These are phyloP conservation scores for Chymomyza caudatula DNA, from an alignment of 2,888 invertebrate genomes.

Conservation along the genomic window DNA sequence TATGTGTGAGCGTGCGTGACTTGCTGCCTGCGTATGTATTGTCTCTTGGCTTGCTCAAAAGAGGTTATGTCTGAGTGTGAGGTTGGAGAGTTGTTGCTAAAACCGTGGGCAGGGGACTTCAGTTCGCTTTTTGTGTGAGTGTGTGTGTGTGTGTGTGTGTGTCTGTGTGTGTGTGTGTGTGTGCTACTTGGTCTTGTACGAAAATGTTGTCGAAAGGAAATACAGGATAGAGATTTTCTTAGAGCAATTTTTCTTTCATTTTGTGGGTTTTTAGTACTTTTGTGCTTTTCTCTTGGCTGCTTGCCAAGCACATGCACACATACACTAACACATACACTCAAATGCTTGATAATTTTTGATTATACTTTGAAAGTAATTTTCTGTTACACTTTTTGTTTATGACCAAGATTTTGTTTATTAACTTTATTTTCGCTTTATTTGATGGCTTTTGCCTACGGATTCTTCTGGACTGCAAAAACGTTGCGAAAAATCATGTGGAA, in stretches of 20 bases:
- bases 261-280: slow-evolving; percentile 22
- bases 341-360: neutral
- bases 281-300: slow-evolving; percentile 50
- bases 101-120: slow-evolving; percentile 18
- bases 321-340: slow-evolving; percentile 14
- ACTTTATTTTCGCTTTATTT: neutral
- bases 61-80: slow-evolving; percentile 12
- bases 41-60: slow-evolving; percentile 22
- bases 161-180: too few relatives aligned
- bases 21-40: slow-evolving; percentile 14
- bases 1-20: slow-evolving; percentile 19
- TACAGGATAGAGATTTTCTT: slow-evolving; percentile 72
- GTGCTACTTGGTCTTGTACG: too few relatives aligned
- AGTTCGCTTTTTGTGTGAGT: slow-evolving; percentile 62
- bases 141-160: too few relatives aligned
- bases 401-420: neutral
- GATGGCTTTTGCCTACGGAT: neutral
- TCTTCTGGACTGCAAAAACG: slow-evolving; percentile 28
- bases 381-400: neutral
- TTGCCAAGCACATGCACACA: slow-evolving; percentile 13
- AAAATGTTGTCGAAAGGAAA: slow-evolving; percentile 60
- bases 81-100: slow-evolving; percentile 9
- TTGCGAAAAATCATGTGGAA: slow-evolving; percentile 53
- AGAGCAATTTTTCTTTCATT: slow-evolving; percentile 34
- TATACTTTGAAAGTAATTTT: neutral